Percentiles rank a stretch among this genome's conserved stretches.
Evolutionary conservation across 2,797 vertebrate species (phyloP).

Genomic region (Platyrinchus mystaceus): DNA sequence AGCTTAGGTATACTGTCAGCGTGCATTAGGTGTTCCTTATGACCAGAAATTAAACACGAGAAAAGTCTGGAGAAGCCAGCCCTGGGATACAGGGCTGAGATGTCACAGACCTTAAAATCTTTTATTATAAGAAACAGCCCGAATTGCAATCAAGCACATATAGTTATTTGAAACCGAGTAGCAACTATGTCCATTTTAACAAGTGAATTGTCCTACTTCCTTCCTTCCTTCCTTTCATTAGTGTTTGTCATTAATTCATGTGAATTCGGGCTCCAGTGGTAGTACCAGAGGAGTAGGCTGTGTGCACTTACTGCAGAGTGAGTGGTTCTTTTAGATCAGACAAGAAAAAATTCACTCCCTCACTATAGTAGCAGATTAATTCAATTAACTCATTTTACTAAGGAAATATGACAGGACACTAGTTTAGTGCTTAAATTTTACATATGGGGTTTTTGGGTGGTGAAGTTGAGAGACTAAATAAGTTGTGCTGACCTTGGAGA

Average conservation of each 20-base stretch:
- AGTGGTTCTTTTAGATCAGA: background rate
- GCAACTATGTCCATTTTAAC: background rate
- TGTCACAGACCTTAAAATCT: background rate
- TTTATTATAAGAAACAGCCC: background rate
- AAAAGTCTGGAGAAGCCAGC: background rate
- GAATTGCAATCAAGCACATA: background rate
- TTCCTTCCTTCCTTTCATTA: background rate
- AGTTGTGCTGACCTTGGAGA: background rate
- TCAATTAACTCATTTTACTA: background rate
- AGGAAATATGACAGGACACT: background rate
- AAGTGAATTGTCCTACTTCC: background rate
- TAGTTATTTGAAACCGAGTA: background rate
- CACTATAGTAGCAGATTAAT: background rate
- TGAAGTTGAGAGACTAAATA: background rate
- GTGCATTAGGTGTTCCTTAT: background rate
- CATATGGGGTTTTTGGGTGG: accelerated
- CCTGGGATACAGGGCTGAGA: background rate
- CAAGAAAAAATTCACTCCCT: background rate
- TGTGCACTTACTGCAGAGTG: background rate
- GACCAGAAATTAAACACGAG: background rate
- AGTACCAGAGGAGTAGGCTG: background rate
- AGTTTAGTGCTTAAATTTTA: background rate
- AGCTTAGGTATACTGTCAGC: background rate
- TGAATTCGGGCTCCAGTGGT: background rate
- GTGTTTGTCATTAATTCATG: background rate